phyloP scores from a whole-genome alignment of 92 coral and sea anemone species.

The Umimayanthus kanabou region DNA sequence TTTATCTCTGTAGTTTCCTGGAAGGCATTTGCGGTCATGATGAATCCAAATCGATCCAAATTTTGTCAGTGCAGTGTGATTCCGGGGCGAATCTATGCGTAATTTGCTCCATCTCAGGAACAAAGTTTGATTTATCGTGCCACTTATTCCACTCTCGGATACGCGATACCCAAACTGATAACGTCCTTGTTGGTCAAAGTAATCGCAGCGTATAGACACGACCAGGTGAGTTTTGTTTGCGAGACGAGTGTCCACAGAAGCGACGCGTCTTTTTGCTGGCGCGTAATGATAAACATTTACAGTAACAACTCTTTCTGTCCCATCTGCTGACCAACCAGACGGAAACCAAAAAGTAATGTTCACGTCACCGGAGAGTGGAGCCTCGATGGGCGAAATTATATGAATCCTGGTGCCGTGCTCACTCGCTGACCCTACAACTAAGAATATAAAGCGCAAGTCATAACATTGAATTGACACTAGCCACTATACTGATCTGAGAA shows the following conservation, averaged over 20 bases:
- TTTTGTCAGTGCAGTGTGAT: constrained; percentile 90
- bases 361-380: constrained; percentile 70
- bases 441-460: neutral
- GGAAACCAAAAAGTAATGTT: constrained; percentile 64
- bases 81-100: constrained; percentile 65
- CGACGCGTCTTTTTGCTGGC: neutral
- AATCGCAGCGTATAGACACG: constrained; percentile 71
- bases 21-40: constrained; percentile 78
- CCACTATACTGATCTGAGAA: neutral
- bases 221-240: constrained; percentile 16
- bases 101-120: constrained; percentile 68
- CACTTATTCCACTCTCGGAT: constrained; percentile 65
- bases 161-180: constrained; percentile 76
- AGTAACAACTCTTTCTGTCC: neutral
- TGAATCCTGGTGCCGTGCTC: neutral
- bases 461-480: constrained; percentile 1
- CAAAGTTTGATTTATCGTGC: constrained; percentile 62
- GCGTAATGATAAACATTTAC: constrained; percentile 19
- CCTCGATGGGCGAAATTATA: constrained; percentile 1
- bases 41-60: constrained; percentile 81
- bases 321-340: constrained; percentile 39
- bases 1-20: constrained; percentile 68
- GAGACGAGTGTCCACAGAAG: neutral
- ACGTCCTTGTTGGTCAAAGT: constrained; percentile 82
- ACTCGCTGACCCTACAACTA: constrained; percentile 19